Conservation (phyloP, 2,888 invertebrate genomes). For the Eristalis pertinax region DNA sequence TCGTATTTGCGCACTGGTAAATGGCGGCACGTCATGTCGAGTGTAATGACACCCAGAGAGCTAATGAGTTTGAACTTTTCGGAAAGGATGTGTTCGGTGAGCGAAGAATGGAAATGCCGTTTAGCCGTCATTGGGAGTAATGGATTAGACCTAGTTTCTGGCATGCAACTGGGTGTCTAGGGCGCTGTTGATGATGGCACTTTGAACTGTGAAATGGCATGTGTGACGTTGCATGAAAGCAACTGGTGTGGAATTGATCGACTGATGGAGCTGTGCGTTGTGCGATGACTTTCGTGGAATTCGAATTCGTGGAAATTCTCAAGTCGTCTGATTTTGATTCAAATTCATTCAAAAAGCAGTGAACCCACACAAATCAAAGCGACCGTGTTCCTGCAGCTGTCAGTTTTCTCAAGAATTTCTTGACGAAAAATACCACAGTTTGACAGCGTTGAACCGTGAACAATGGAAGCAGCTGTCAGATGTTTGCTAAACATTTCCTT, state of each 20-base stretch:
- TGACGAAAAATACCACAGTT: no score
- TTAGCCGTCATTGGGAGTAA: not conserved
- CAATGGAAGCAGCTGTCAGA: not conserved
- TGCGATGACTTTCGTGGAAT: no score
- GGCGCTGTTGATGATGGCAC: not conserved
- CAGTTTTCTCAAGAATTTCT: no score
- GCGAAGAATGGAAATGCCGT: not conserved
- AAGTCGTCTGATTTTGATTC: no score
- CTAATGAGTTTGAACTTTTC: conserved; percentile 18
- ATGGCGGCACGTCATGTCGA: not conserved
- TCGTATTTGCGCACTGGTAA: not conserved
- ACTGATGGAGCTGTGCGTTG: no score
- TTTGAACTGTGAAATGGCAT: not conserved
- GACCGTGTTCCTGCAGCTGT: no score
- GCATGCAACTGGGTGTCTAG: not conserved
- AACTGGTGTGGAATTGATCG: no score
- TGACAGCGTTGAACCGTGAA: no score
- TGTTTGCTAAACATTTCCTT: not conserved
- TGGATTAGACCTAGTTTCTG: not conserved
- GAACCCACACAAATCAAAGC: no score
- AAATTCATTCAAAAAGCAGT: no score
- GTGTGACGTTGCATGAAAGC: not conserved
- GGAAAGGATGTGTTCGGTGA: not conserved
- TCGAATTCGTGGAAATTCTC: no score
- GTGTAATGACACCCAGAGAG: conserved; percentile 11